These are phyloP conservation scores for Acronicta psi DNA, from an alignment of 2,888 invertebrate genomes.

Conservation along the genomic window DNA sequence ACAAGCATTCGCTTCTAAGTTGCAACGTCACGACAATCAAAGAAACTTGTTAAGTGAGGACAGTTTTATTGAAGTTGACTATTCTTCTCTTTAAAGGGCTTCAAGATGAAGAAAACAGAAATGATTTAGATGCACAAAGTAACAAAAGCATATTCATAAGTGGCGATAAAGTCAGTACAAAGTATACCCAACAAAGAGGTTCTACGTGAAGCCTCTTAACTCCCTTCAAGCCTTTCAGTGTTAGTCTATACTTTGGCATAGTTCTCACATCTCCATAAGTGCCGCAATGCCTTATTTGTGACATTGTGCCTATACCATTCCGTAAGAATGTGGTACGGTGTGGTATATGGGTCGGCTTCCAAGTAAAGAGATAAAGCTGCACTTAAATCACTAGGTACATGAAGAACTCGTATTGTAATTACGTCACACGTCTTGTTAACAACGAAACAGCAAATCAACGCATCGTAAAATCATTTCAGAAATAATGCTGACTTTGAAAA, in stretches of 20 bases:
- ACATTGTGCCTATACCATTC: background rate
- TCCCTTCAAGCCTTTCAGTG: background rate
- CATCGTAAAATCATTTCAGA: constrained; percentile 2
- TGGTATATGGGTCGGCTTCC: constrained; percentile 10
- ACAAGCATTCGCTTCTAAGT: no score
- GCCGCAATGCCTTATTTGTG: background rate
- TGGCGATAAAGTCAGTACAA: background rate
- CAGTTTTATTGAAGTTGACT: background rate
- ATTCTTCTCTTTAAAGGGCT: background rate
- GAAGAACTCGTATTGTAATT: constrained; percentile 10
- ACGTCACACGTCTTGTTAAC: constrained; percentile 18
- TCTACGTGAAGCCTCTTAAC: background rate
- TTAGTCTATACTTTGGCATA: background rate
- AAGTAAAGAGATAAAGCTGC: constrained; percentile 18
- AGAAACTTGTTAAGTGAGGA: background rate
- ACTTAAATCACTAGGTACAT: constrained; percentile 10
- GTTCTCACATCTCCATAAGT: background rate
- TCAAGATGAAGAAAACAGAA: background rate
- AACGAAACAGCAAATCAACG: constrained; percentile 1
- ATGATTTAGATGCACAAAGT: background rate
- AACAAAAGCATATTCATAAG: no score
- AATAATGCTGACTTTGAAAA: background rate
- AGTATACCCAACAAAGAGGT: constrained; percentile 2
- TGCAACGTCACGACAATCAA: no score
- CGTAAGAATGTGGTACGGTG: constrained; percentile 9